Percentiles rank a stretch among this genome's conserved stretches.
Conservation (phyloP, 2,113 vertebrate species). For the Ariopsis seemanni region DNA sequence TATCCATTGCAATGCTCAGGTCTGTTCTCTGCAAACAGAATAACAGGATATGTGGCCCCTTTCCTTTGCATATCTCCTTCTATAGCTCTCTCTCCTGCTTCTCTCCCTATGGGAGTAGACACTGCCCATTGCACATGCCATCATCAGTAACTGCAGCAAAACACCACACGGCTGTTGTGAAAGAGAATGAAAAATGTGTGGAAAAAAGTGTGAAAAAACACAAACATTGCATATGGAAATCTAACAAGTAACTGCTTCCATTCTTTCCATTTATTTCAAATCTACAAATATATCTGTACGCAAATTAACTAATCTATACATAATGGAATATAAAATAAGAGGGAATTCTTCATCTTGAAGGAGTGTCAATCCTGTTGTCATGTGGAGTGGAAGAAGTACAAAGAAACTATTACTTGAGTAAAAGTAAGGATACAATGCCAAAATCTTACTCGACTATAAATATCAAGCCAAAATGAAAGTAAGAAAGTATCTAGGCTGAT, state of each 20-base stretch:
- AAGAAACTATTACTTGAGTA: neutral
- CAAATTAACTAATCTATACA: neutral
- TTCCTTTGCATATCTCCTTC: constrained; percentile 33
- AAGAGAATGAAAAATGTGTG: neutral
- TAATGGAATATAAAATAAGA: neutral
- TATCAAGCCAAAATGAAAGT: neutral
- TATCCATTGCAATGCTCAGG: constrained; percentile 7
- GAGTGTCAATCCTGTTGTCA: neutral
- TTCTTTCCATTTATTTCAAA: too few relatives aligned
- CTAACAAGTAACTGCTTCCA: neutral
- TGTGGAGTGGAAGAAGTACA: neutral
- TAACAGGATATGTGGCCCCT: constrained; percentile 59
- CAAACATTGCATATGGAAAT: neutral
- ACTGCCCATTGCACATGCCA: neutral
- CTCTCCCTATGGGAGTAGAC: constrained; percentile 17
- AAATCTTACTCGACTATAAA: neutral
- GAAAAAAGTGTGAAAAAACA: neutral
- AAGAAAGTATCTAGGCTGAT: neutral
- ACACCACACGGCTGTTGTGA: constrained; percentile 20
- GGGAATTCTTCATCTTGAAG: constrained; percentile 17
- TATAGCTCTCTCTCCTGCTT: constrained; percentile 24
- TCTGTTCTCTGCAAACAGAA: constrained; percentile 52
- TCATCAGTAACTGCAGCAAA: constrained; percentile 1
- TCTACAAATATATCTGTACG: neutral
- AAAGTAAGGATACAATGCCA: constrained; percentile 1